These are phyloP conservation scores for Hemicentrotus pulcherrimus DNA, from an alignment of 35 echinoderm and acorn worm genomes.

Conservation along the genomic window DNA sequence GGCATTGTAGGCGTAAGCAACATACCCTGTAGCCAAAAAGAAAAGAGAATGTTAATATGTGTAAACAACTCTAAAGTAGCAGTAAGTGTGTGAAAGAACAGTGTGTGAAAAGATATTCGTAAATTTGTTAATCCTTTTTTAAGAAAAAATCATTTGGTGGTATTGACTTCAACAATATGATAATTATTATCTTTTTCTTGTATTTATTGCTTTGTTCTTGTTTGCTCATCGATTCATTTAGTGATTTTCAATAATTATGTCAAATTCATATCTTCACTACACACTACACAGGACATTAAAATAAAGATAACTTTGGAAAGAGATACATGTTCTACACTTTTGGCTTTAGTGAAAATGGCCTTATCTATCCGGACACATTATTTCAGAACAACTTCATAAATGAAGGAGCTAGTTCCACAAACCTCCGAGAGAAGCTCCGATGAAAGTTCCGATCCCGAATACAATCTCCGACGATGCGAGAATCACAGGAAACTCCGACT, in stretches of 20 bases:
- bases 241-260: not conserved
- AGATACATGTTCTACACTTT: not conserved
- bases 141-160: not conserved
- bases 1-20: not conserved
- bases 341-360: not conserved
- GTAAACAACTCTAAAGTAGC: not conserved
- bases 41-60: not conserved
- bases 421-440: constrained; percentile 3
- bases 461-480: not conserved
- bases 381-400: not conserved
- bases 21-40: not conserved
- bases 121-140: not conserved
- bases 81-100: not conserved
- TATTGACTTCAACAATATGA: no score
- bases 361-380: not conserved
- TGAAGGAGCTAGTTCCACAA: not conserved
- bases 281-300: not conserved
- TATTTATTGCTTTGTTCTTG: no score
- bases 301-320: not conserved
- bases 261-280: not conserved
- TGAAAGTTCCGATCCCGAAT: constrained; percentile 2
- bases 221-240: not conserved
- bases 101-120: not conserved
- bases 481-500: not conserved
- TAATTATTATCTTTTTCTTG: no score